phyloP scores from a whole-genome alignment of 2,113 vertebrate genomes.

The Hiodon alosoides region DNA sequence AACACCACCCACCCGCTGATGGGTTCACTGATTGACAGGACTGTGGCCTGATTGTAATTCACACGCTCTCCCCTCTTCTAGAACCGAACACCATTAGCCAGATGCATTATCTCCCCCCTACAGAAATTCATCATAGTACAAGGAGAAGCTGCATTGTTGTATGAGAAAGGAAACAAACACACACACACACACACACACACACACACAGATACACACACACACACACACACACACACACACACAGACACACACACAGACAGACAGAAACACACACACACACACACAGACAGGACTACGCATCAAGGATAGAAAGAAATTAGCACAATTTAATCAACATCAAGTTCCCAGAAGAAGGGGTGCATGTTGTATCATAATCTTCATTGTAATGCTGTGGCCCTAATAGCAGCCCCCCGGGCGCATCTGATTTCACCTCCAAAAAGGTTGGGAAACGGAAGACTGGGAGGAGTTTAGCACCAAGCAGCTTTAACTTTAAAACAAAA shows the following conservation, averaged over 20 bases:
- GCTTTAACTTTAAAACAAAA: constrained; percentile 9
- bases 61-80: not conserved
- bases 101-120: not conserved
- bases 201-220: too few relatives aligned
- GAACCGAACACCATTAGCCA: constrained; percentile 2
- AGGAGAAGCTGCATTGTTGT: not conserved
- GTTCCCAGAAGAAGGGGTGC: constrained; percentile 9
- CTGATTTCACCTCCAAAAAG: constrained; percentile 20
- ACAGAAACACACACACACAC: constrained; percentile 4
- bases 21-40: not conserved
- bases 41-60: constrained; percentile 1
- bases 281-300: constrained; percentile 9
- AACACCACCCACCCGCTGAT: not conserved
- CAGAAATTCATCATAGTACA: too few relatives aligned
- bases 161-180: too few relatives aligned
- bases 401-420: constrained; percentile 6
- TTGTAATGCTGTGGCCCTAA: constrained; percentile 20
- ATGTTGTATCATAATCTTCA: constrained; percentile 23
- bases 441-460: constrained; percentile 7
- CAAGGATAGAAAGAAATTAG: constrained; percentile 13
- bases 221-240: too few relatives aligned
- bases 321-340: constrained; percentile 21
- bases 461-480: not conserved
- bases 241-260: too few relatives aligned
- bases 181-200: too few relatives aligned